Base-by-base conservation (phyloP, 2,888 invertebrate species). In the Cephalotes varians region DNA sequence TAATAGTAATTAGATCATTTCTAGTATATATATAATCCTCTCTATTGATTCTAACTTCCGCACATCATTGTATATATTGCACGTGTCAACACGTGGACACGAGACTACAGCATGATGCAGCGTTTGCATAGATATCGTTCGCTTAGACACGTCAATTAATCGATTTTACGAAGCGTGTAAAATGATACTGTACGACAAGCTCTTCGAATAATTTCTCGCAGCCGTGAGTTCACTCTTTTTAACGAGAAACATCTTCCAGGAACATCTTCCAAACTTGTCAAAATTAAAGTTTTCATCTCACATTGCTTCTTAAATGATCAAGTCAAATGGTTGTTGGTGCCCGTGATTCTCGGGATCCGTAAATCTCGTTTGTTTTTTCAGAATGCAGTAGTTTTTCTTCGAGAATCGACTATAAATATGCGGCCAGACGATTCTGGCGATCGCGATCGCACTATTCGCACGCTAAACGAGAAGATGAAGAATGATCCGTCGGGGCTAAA, bases 401-500 rank as follows among this genome's bases (percentile, higher is more conserved):
- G 6, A 47, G 31, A 71, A 62, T 73, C 54, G 60, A 25, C 62
- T 44, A 15, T 60, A 64, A 67, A 44, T 67, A 67, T 28, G 4
- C 37, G 18, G 10, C 15, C 21, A 34, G 58, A 47, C n/a, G 49
- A 67, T 67, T 76, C 51, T 47, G 51, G 15, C 37, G 56, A 73
- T 44, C 49, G 10, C 37, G 44, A 71, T 79, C 74, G 37, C 64
- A 34, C n/a, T 40, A 40, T 56, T 74, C 47, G 71, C 34, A 31
- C 67, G 76, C 56, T 85, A 77, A 82, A 83, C 54, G 65, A 77
- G 49, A 51, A 54, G 44, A 64, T 54, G 49, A 58, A 67, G 56
- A 12, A 82, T 76, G 31, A 58, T 18, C 21, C 25, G 34, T 65
- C 21, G 28, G 54, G 18, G 7, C 44, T 25, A 44, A 40, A 18